Evolutionary conservation across 1,140 invertebrate species (phyloP), one percentile per base, ranked within the genome.

Genomic region (Cherax quadricarinatus): DNA sequence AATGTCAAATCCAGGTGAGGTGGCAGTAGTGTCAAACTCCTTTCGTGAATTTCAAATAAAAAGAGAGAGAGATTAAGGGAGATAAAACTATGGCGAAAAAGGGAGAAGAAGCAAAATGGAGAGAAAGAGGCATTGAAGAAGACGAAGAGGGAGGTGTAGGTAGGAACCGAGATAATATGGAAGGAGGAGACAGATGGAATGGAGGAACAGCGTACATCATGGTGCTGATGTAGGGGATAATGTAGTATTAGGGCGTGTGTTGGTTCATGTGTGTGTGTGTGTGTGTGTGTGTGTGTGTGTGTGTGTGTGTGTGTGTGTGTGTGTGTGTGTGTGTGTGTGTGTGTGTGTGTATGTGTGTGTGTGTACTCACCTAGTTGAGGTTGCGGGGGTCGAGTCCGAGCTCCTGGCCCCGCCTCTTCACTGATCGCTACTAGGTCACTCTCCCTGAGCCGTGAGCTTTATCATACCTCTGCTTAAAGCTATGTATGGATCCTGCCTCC

Each of bases 31-130:
- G 30, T 41, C 30, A 41, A 41, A 41, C 30, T 41, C 30, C 30
- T 41, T 41, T 41, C 30, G 30, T 41, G 30, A 41, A 41, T 41
- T 41, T 41, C 24, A 79, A 48, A 79, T 24, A 0, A 41, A 81
- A 51, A 81, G 79, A 82, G 81, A 53, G 16, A 57, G 81, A 82
- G 49, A 82, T n/a, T 53, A 53, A 53, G 81, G 53, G 49, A 51
- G 81, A 41, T 41, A 41, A 41, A 41, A 41, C 30, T 41, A 41
- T 41, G 30, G 82, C 4, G 82, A 84, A 49, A 53, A 18, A 75
- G 48, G 53, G 82, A 57, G 53, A 53, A 10, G 53, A 10, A 57
- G 14, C 4, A 30, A 14, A 14, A 57, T 7, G 12, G 53, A 57
- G 53, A 57, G 53, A 57, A 14, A 57, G 53, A 57, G 53, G 3